Conservation (phyloP, 2,888 invertebrate genomes). For the Herminia tarsipennalis region DNA sequence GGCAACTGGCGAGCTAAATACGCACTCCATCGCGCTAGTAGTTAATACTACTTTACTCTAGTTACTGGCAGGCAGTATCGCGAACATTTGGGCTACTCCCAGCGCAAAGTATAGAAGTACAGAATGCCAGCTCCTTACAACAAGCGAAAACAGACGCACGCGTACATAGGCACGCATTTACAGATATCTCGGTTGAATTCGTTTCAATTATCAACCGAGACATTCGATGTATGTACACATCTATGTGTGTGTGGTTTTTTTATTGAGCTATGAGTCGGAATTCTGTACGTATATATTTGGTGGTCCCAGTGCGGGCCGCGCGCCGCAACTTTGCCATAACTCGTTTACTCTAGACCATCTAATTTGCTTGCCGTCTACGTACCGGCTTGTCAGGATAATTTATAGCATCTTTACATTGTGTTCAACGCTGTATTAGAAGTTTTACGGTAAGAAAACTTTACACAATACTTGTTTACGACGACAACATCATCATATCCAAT, state of each 20-base stretch:
- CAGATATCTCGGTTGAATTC: no score
- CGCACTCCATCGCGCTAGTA: conserved; percentile 37
- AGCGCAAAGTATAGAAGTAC: no score
- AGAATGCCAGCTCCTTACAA: no score
- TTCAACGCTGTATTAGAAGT: conserved; percentile 41
- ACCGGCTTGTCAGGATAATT: conserved; percentile 70
- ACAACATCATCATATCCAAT: conserved; percentile 26
- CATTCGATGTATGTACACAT: no score
- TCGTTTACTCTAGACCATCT: conserved; percentile 75
- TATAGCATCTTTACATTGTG: conserved; percentile 57
- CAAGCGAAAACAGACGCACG: no score
- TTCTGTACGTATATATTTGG: no score
- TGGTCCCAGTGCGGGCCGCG: conserved; percentile 59
- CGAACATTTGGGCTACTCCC: conserved; percentile 45
- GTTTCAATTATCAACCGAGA: no score
- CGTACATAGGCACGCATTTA: no score
- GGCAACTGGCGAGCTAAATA: conserved; percentile 30
- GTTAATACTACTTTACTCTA: conserved; percentile 46
- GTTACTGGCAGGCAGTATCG: conserved; percentile 41
- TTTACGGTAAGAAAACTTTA: conserved; percentile 14
- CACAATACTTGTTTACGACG: conserved; percentile 15
- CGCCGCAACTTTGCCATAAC: conserved; percentile 71
- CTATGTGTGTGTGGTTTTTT: no score
- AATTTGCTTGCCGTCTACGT: conserved; percentile 73
- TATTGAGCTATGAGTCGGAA: no score